These are phyloP conservation scores for Oenanthe oenanthe DNA, from an alignment of 2,113 vertebrate species.

Conservation along the genomic window DNA sequence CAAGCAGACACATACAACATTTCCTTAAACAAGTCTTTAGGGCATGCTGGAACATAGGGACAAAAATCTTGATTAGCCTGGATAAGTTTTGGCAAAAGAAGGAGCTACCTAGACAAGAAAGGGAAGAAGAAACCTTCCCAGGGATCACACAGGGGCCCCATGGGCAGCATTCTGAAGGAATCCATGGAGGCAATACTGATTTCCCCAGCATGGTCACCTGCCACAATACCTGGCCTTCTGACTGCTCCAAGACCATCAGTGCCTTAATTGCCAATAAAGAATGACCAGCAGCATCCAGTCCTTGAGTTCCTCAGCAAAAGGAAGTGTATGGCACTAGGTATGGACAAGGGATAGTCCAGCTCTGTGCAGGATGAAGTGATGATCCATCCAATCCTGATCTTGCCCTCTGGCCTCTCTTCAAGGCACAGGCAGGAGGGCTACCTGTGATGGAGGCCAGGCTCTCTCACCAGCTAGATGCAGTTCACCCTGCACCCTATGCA, in stretches of 20 bases:
- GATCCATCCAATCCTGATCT: neutral
- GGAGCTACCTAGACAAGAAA: neutral
- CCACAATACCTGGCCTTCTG: neutral
- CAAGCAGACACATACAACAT: neutral
- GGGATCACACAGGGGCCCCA: neutral
- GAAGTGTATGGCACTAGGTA: neutral
- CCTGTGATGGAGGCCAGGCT: neutral
- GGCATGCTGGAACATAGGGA: neutral
- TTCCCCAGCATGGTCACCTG: neutral
- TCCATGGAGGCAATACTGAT: neutral
- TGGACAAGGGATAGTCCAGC: neutral
- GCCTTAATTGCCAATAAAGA: neutral
- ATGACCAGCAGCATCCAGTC: neutral
- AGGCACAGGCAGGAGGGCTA: neutral
- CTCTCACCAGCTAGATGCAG: neutral
- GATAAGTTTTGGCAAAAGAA: neutral
- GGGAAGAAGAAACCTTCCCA: accelerated
- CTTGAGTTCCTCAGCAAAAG: neutral
- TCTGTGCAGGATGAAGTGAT: neutral
- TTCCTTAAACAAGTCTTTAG: neutral
- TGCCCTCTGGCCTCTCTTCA: neutral
- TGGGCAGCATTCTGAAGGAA: neutral
- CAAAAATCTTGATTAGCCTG: neutral
- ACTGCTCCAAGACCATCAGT: neutral
- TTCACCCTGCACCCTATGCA: neutral